Base-by-base conservation (phyloP, 2,797 vertebrate genomes). In the Lates japonicus region DNA sequence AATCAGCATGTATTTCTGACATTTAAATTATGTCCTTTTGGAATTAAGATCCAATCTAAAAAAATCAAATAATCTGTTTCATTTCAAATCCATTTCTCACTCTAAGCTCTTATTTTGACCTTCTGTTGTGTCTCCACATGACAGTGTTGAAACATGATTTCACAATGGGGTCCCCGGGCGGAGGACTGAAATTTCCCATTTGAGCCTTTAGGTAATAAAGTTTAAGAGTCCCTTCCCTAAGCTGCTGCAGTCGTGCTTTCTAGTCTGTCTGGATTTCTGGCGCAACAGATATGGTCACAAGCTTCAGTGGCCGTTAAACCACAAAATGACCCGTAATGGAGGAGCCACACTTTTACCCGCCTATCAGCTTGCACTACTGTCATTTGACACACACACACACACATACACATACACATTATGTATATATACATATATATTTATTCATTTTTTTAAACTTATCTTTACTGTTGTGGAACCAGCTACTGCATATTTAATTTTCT, bases 251-350 rank as follows among this genome's bases (percentile, higher is more conserved):
- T 82, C 69, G 4, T 25, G 13, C 66, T 85, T 83, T 67, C 71
- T 66, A 87, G 81, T 13, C 71, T n/a, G n/a, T n/a, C n/a, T n/a
- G n/a, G n/a, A n/a, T n/a, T 70, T 94, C 80, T 90, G 90, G 81
- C 7, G 68, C 76, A 86, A 84, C 66, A 85, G 87, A 92, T 92
- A 91, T 5, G 60, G 70, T 87, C 87, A n/a, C n/a, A n/a, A n/a
- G n/a, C n/a, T n/a, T n/a, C 62, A 66, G 51, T 48, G 83, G 68
- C 89, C 19, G 80, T 93, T 89, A 82, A 89, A 91, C 90, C 86
- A 84, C 90, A 90, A 82, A 86, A 81, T 90, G 75, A 91, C 77
- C 85, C 25, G 7, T 77, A 72, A 81, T 78, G 70, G 65, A 78
- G 74, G 76, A 62, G 51, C n/a, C 14, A 29, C 51, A 5, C 39